Base-by-base conservation (phyloP, 2,888 invertebrate genomes). In the Tetrapedia diversipes region DNA sequence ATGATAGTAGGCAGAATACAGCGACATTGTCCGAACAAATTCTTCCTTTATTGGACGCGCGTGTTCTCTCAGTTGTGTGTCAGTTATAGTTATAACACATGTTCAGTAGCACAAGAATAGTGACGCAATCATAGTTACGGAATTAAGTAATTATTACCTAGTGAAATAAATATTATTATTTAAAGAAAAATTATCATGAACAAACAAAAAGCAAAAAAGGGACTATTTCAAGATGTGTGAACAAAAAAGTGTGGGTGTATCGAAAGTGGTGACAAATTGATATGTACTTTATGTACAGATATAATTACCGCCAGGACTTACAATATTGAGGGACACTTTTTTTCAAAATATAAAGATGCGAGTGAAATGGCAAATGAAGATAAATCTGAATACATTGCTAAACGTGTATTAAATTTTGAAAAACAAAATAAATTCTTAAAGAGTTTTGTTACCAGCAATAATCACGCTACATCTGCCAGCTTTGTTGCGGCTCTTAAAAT, bases 391-490 rank as follows among this genome's bases (percentile, higher is more conserved):
- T 56, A 39, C 56, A 56, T 56, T 56, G 24, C 56, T 14, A 65
- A 65, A 65, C 14, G 53, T 54, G 64, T 65, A 65, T 65, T 65
- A 65, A 65, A 65, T 65, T 65, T 65, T 65, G 53, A 53, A 65
- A 65, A 65, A 65, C 53, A 65, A 65, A 65, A 65, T 39, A 65
- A 65, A 65, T 65, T 51, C 53, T 65, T 65, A 65, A 65, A 65
- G 54, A 65, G 43, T 65, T 65, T 65, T 65, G 64, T 65, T 65
- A 65, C 54, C 54, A 53, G 53, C 64, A 65, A 41, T 53, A 65
- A 65, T 54, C 53, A 65, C 41, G 32, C 2, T 32, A 65, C 54
- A 19, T 39, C 24, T 22, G 39, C 39, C 57, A 57, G 41, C 57
- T 57, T 57, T 57, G 24, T 57, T 41, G 41, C 41, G 29, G 41